phyloP scores from a whole-genome alignment of 2,113 vertebrate genomes.

The Myotis brandtii region DNA sequence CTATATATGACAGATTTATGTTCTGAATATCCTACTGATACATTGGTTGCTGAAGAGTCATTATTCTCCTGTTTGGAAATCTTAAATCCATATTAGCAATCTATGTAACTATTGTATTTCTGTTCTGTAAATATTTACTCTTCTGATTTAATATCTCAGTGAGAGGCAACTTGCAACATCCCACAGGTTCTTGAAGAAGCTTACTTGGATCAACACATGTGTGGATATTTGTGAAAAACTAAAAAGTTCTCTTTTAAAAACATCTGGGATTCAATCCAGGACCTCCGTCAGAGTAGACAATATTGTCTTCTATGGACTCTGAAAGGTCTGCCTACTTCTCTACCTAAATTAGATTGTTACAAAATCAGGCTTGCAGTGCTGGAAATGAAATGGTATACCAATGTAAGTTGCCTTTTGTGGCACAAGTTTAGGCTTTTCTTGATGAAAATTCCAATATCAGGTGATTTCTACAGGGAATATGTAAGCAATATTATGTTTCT shows the following conservation, averaged over 20 bases:
- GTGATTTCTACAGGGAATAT: background rate
- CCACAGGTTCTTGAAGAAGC: background rate
- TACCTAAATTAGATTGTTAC: background rate
- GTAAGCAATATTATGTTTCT: background rate
- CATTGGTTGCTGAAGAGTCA: background rate
- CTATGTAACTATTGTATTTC: background rate
- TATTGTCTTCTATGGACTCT: background rate
- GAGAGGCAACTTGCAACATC: too few species aligned
- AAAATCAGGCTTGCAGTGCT: accelerated
- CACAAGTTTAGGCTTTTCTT: background rate
- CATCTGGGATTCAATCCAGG: background rate
- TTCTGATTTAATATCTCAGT: background rate
- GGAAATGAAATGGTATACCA: background rate
- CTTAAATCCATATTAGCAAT: background rate
- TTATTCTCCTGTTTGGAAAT: background rate
- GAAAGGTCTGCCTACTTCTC: accelerated
- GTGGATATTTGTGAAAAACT: background rate
- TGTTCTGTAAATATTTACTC: background rate
- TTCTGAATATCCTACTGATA: background rate
- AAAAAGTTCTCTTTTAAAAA: background rate
- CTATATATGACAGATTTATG: background rate
- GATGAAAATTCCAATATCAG: background rate
- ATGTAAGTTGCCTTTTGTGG: background rate
- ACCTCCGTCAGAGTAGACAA: background rate
- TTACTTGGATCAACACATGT: accelerated